Percentiles rank a stretch among this genome's conserved stretches.
phyloP scores from a whole-genome alignment of 1,140 invertebrate species.

The Cotesia glomerata region DNA sequence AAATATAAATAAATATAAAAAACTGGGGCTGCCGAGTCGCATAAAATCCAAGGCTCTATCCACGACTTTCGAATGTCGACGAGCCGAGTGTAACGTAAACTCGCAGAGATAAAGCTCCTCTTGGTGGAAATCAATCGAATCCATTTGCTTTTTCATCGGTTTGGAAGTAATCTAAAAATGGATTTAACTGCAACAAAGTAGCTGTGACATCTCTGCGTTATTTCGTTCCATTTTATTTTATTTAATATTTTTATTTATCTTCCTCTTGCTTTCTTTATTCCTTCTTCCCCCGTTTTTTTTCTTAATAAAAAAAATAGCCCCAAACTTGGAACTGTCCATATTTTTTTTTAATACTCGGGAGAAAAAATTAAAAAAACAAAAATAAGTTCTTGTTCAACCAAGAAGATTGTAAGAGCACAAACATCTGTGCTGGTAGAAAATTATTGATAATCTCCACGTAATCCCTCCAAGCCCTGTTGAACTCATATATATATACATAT shows the following conservation, averaged over 20 bases:
- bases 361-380: too few species aligned
- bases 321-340: too few species aligned
- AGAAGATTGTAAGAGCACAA: too few species aligned
- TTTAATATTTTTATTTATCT: background rate
- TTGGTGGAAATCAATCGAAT: conserved; percentile 17
- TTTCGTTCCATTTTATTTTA: background rate
- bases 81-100: conserved; percentile 23
- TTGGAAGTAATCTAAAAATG: background rate
- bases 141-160: conserved; percentile 16
- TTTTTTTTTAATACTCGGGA: too few species aligned
- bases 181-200: background rate
- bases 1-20: too few species aligned
- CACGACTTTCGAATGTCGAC: background rate
- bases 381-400: too few species aligned
- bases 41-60: too few species aligned
- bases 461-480: conserved; percentile 14
- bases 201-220: too few species aligned
- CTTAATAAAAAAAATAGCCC: too few species aligned
- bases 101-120: conserved; percentile 27
- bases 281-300: too few species aligned
- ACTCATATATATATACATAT: background rate
- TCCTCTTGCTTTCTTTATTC: too few species aligned
- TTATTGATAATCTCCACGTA: conserved; percentile 15
- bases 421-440: background rate
- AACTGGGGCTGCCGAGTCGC: too few species aligned